Evolutionary conservation across 2,888 invertebrate genomes (phyloP).

Genomic region (Drosophila yooni): DNA sequence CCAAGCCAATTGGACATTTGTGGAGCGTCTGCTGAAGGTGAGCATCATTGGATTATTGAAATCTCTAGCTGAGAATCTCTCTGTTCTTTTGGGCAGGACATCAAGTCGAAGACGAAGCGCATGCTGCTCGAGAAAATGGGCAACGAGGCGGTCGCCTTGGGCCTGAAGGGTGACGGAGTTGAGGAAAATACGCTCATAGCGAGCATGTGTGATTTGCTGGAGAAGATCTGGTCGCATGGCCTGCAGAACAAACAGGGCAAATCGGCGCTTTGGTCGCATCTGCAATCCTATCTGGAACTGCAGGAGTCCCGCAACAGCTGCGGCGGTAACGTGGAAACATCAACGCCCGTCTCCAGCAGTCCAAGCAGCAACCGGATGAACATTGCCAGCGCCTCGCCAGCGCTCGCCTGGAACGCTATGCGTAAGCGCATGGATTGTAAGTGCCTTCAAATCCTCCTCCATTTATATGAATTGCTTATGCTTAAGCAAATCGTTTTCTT

Average conservation of each 20-base stretch:
- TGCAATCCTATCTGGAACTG: constrained; percentile 94
- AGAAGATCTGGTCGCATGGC: constrained; percentile 99
- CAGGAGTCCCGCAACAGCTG: constrained; percentile 87
- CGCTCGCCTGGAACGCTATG: constrained; percentile 96
- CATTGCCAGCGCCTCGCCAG: constrained; percentile 85
- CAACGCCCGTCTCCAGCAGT: constrained; percentile 50
- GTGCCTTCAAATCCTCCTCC: constrained; percentile 82
- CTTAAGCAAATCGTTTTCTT: neutral
- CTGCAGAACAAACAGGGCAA: constrained; percentile 98
- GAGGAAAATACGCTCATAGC: constrained; percentile 99
- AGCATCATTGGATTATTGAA: neutral
- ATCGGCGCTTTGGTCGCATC: constrained; percentile 98
- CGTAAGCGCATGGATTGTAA: constrained; percentile 96
- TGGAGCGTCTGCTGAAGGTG: constrained; percentile 98
- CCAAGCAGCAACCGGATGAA: constrained; percentile 68
- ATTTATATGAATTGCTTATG: neutral
- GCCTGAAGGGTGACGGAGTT: constrained; percentile 94
- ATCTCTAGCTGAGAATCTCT: neutral
- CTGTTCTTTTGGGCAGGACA: constrained; percentile 88
- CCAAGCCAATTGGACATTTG: constrained; percentile 99
- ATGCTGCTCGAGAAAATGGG: constrained; percentile 99
- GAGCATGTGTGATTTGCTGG: constrained; percentile 98
- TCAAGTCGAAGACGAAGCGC: constrained; percentile 97
- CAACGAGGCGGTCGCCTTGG: constrained; percentile 96
- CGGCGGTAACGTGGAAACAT: constrained; percentile 80